Evolutionary conservation across 2,113 vertebrate species (phyloP).

Genomic region (Silurus glanis): DNA sequence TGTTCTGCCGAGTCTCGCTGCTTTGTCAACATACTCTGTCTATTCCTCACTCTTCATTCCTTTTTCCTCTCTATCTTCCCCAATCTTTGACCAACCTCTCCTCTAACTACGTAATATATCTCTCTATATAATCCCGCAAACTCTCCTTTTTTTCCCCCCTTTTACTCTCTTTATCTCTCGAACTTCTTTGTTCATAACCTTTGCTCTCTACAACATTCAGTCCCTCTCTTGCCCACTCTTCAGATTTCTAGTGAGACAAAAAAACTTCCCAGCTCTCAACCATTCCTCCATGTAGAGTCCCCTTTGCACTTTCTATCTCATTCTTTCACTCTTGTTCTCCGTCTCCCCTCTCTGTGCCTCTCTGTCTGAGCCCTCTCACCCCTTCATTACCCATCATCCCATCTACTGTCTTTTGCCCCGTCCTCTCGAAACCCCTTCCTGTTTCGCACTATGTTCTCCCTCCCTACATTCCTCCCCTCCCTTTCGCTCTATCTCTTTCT

Average conservation of each 20-base stretch:
- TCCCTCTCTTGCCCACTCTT: constrained; percentile 19
- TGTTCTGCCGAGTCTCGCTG: constrained; percentile 78
- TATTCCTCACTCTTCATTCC: constrained; percentile 43
- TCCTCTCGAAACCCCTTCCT: constrained; percentile 49
- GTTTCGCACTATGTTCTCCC: constrained; percentile 60
- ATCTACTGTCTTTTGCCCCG: constrained; percentile 62
- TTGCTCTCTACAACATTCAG: constrained; percentile 20
- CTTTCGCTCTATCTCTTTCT: constrained; percentile 56
- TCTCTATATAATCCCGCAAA: constrained; percentile 15
- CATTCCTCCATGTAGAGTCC: constrained; percentile 33
- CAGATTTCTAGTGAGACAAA: constrained; percentile 25
- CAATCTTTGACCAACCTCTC: constrained; percentile 29
- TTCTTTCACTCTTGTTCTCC: constrained; percentile 66
- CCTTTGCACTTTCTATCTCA: constrained; percentile 37
- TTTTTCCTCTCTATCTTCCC: constrained; percentile 31
- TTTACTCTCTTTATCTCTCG: neutral
- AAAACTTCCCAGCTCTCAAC: constrained; percentile 20
- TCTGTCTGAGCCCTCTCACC: constrained; percentile 56
- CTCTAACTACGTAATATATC: constrained; percentile 34
- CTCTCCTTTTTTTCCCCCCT: neutral
- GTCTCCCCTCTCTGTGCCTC: constrained; percentile 54
- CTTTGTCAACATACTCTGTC: constrained; percentile 74
- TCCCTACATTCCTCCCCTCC: constrained; percentile 48
- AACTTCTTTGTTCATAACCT: constrained; percentile 38
- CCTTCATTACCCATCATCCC: constrained; percentile 52